Conservation (phyloP, 2,888 invertebrate species). For the Cephus runcator region DNA sequence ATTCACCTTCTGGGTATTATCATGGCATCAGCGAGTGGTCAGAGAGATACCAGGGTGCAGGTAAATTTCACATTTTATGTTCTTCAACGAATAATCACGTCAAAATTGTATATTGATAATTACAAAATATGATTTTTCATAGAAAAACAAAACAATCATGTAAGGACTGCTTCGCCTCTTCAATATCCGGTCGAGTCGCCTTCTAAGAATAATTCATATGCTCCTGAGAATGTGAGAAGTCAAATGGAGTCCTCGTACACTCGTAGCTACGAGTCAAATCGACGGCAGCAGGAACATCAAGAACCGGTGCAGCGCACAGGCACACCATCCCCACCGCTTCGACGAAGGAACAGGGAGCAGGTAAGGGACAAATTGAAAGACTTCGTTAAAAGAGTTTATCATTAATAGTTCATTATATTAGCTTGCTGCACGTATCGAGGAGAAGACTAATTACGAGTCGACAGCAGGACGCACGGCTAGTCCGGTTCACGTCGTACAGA, state of each 20-base stretch:
- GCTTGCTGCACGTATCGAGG: conserved; percentile 42
- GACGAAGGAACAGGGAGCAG: conserved; percentile 53
- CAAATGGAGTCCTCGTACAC: conserved; percentile 46
- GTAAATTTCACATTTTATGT: conserved; percentile 22
- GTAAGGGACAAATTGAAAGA: conserved; percentile 22
- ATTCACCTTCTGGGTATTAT: conserved; percentile 68
- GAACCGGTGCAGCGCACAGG: conserved; percentile 26
- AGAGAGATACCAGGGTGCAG: conserved; percentile 67
- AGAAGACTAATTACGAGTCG: conserved; percentile 38
- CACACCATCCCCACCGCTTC: conserved; percentile 55
- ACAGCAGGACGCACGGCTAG: conserved; percentile 38
- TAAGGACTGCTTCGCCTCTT: conserved; percentile 42
- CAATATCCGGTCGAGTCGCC: conserved; percentile 43
- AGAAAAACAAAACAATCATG: conserved; percentile 33
- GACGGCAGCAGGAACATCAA: conserved; percentile 18
- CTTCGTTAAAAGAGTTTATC: not conserved
- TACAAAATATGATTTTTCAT: not conserved
- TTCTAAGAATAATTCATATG: conserved; percentile 39
- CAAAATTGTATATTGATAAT: not conserved
- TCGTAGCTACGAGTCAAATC: conserved; percentile 39
- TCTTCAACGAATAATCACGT: not conserved
- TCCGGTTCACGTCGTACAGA: conserved; percentile 56
- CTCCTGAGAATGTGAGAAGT: conserved; percentile 39
- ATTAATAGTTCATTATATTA: conserved; percentile 2
- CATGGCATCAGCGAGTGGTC: conserved; percentile 86